Evolutionary conservation across 2,113 vertebrate species (phyloP), one percentile per base, ranked within the genome.

Genomic region (Xyrauchen texanus): DNA sequence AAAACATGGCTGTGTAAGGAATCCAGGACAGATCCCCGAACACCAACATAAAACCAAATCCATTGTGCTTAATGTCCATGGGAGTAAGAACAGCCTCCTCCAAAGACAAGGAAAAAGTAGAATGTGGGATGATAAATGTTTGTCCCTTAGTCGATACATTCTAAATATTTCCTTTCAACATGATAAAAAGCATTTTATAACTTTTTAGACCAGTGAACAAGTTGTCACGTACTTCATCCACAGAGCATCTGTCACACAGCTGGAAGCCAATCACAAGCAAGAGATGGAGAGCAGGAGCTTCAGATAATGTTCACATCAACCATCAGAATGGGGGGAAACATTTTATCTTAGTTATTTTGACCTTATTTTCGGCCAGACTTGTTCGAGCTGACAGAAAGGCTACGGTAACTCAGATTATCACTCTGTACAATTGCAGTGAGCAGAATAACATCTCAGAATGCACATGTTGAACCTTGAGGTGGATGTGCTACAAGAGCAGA

Each of bases 11-110:
- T 89, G 96, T 4, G 93, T 93, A 83, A 97, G 96, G 96, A 15
- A 97, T 95, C 96, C 96, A 97, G 7, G 91, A 90, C 58, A 97
- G 84, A 87, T 96, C 94, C 10, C 96, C 96, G 3, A 96, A 97
- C 2, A 90, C 95, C 87, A 97, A 77, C 96, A 97, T 97, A 86
- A 97, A 96, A 49, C 96, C 96, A 71, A 97, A 96, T 1, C 96
- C 96, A 0, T 97, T 95, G 0, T 95, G 95, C 5, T 92, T 92
- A 10, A 97, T 96, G 86, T 97, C 96, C 95, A 97, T 96, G 60
- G 96, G 95, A 21, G 94, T 95, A 45, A 97, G 91, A 53, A 97
- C 79, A 0, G 94, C 94, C 81, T 96, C 96, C 96, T 96, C 89
- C 72, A 62, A 67, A 52, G n/a, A 12, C 9, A 65, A n/a, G 16